phyloP scores from a whole-genome alignment of 2,888 invertebrate genomes.

The Papilio demoleus region DNA sequence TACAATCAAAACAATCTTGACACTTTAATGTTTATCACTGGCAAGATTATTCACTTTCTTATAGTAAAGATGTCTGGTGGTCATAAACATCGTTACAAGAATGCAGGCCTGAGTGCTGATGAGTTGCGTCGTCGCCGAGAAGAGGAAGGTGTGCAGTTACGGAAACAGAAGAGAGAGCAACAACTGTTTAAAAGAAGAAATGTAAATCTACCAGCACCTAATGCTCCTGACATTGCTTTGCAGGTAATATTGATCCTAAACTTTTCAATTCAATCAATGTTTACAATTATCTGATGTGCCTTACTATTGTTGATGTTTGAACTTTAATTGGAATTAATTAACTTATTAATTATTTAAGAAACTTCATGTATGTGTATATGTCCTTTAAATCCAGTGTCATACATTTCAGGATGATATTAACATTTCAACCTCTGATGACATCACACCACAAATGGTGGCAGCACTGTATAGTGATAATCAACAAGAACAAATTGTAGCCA shows the following conservation, averaged over 20 bases:
- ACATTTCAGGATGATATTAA: conserved; percentile 76
- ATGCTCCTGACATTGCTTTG: conserved; percentile 67
- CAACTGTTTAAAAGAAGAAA: conserved; percentile 96
- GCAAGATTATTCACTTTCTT: neutral
- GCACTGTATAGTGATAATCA: conserved; percentile 90
- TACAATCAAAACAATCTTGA: neutral
- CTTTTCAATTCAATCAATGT: conserved; percentile 35
- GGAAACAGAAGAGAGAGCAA: conserved; percentile 98
- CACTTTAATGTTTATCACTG: neutral
- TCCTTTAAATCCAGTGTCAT: too few species aligned
- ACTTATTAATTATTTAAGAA: too few species aligned
- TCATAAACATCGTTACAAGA: conserved; percentile 97
- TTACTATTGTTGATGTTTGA: too few species aligned
- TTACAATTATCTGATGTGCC: too few species aligned
- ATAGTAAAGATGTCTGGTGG: conserved; percentile 89
- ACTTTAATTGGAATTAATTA: too few species aligned
- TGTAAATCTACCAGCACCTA: conserved; percentile 83
- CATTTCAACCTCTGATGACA: conserved; percentile 77
- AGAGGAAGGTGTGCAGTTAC: conserved; percentile 97
- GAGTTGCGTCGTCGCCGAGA: conserved; percentile 96
- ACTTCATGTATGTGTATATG: too few species aligned
- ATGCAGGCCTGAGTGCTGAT: conserved; percentile 94
- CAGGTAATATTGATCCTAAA: conserved; percentile 56
- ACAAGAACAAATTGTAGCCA: conserved; percentile 92
- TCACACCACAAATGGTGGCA: conserved; percentile 93